These are phyloP conservation scores for Coregonus ussuriensis DNA, from an alignment of 2,797 vertebrate genomes.

Conservation along the genomic window DNA sequence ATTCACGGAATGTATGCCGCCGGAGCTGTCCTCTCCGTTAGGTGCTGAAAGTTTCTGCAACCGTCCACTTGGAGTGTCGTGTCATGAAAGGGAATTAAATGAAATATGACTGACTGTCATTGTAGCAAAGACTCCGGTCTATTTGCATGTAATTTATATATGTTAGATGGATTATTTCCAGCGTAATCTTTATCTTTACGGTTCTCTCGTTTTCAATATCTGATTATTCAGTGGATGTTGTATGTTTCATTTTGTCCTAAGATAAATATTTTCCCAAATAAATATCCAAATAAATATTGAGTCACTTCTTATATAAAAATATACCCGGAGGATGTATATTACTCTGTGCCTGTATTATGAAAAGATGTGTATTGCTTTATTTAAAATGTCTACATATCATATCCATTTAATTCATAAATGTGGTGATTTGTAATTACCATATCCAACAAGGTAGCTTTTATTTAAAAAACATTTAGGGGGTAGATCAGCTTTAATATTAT, in stretches of 20 bases:
- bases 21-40: slow-evolving; percentile 65
- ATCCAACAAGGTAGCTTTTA: slow-evolving; percentile 12
- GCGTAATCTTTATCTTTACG: no score
- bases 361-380: slow-evolving; percentile 1
- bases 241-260: not conserved
- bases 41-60: slow-evolving; percentile 76
- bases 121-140: not conserved
- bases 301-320: not conserved
- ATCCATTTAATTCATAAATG: slow-evolving; percentile 1
- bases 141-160: no score
- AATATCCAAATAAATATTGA: not conserved
- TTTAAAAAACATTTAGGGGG: no score
- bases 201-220: no score
- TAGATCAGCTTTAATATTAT: no score
- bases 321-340: not conserved
- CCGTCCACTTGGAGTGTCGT: slow-evolving; percentile 34
- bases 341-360: not conserved
- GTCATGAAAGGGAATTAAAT: not conserved
- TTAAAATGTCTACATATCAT: not conserved
- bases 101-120: not conserved
- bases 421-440: slow-evolving; percentile 10
- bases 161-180: no score
- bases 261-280: not conserved
- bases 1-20: slow-evolving; percentile 6
- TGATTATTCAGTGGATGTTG: not conserved